phyloP scores from a whole-genome alignment of 1,140 invertebrate species.

The Heliconius hewitsoni region DNA sequence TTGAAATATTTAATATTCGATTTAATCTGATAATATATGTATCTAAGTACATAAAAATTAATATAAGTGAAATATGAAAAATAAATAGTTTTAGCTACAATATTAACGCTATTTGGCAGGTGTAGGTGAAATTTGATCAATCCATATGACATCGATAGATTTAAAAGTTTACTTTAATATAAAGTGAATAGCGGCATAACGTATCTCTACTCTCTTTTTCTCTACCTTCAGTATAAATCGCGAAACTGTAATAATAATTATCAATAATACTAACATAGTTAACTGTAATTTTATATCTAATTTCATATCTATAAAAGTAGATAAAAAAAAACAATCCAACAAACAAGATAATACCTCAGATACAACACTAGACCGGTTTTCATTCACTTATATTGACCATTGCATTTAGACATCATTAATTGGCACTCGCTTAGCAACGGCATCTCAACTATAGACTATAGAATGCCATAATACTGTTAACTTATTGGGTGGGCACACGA shows the following conservation, averaged over 20 bases:
- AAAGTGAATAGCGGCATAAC: too few species aligned
- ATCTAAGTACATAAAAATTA: background rate
- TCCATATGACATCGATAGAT: too few species aligned
- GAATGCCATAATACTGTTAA: slow-evolving; percentile 41
- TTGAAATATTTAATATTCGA: too few species aligned
- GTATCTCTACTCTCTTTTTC: too few species aligned
- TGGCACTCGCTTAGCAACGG: slow-evolving; percentile 38
- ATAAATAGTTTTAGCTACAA: too few species aligned
- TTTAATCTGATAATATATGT: background rate
- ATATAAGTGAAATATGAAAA: too few species aligned
- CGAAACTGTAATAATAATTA: too few species aligned
- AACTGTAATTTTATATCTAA: background rate
- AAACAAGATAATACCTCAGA: background rate
- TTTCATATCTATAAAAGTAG: background rate
- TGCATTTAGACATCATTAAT: slow-evolving; percentile 37
- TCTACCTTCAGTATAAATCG: too few species aligned
- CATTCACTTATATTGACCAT: slow-evolving; percentile 26
- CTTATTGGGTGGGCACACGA: slow-evolving; percentile 41
- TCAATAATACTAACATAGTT: background rate
- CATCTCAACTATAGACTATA: slow-evolving; percentile 12
- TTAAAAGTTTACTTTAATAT: too few species aligned
- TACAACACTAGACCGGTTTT: slow-evolving; percentile 22
- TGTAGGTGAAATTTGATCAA: too few species aligned
- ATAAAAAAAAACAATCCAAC: background rate
- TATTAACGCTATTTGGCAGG: too few species aligned